Base-by-base conservation (phyloP, 37 sponge, comb jelly and placozoan species). In the Hormiphora californensis region DNA sequence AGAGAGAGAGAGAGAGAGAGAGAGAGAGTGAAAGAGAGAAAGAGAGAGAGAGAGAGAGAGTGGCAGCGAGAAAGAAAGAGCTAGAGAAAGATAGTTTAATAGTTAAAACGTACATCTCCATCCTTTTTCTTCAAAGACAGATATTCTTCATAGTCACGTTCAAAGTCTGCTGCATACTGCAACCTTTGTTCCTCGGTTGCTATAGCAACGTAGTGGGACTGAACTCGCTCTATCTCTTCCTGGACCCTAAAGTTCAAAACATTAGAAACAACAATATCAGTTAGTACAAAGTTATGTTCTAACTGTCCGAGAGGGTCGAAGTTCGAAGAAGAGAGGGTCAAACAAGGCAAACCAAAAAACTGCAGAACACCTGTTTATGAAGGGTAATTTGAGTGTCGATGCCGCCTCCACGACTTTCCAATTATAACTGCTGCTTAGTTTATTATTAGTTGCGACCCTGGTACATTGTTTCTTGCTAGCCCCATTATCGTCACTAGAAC, bases 121-220 rank as follows among this genome's bases (percentile, higher is more conserved):
- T 65, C 68, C 12, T 39, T 36, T 19, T 65, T 65, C 34, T 65
- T 65, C 39, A 65, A 28, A 17, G 11, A 36, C 35, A 65, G 5
- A 19, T 65, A 65, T 4, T 65, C 68, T 39, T 65, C 35, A 28
- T 65, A 65, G 39, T 65, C 68, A 15, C 25, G 12, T 65, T 65
- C 68, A 65, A 65, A 65, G 19, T 65, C 68, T 65, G 68, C 38
- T 17, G 68, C 68, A 65, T 65, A 65, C 12, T 36, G 3, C 39
- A 19, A 9, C 21, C 34, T 65, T 39, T 65, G 68, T 28, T 65
- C 39, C 25, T 31, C 68, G 12, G 68, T 31, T 28, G 7, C 39
- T 4, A 65, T 65, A 36, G 31, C 34, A 17, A 65, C 68, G 34
- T 21, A 65, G 4, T 65, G 11, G 21, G 17, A 39, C 34, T 65